Evolutionary conservation across 2,113 vertebrate genomes (phyloP).

Genomic region (Oreotrochilus melanogaster): DNA sequence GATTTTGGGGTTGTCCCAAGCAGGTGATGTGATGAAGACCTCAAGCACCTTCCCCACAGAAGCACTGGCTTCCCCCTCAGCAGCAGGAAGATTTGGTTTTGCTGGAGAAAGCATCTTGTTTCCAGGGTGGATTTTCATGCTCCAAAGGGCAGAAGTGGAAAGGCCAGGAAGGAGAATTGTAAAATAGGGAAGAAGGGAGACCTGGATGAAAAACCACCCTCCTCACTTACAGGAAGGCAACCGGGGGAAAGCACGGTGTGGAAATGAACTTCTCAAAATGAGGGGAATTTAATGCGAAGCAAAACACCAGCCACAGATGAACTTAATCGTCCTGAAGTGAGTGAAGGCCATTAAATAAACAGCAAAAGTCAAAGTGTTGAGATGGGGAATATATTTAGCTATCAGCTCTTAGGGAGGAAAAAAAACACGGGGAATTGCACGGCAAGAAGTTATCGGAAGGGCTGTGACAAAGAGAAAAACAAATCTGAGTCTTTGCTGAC

Average conservation of each 20-base stretch:
- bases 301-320: slow-evolving; percentile 25
- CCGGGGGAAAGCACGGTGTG: not conserved
- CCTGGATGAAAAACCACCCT: not conserved
- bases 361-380: not conserved
- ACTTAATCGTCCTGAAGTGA: not conserved
- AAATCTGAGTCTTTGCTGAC: not conserved
- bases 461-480: not conserved
- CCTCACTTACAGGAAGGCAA: slow-evolving; percentile 32
- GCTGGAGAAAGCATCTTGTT: not conserved
- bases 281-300: slow-evolving; percentile 13
- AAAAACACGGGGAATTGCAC: not conserved
- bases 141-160: not conserved
- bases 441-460: not conserved
- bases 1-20: not conserved
- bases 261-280: slow-evolving; percentile 31
- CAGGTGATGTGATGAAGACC: rapidly evolving
- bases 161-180: not conserved
- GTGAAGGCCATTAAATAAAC: slow-evolving; percentile 7
- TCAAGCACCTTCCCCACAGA: not conserved
- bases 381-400: not conserved
- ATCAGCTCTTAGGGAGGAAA: not conserved
- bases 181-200: not conserved
- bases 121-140: not conserved
- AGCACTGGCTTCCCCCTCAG: rapidly evolving
- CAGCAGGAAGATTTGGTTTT: not conserved